Evolutionary conservation across 2,797 vertebrate species (phyloP).

Genomic region (Acipenser oxyrinchus): DNA sequence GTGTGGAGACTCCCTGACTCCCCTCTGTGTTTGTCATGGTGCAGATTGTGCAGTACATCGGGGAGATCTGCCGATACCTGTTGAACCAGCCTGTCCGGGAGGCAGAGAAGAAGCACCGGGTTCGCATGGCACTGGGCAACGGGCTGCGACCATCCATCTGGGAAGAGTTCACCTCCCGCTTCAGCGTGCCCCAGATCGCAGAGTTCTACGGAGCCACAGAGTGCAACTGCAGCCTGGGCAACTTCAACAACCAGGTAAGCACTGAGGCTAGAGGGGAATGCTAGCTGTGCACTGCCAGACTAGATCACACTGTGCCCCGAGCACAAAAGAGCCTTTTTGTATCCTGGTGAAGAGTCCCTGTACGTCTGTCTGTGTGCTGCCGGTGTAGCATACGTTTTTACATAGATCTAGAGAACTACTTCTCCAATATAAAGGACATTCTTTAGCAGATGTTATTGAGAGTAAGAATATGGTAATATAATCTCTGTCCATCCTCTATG

Average conservation of each 20-base stretch:
- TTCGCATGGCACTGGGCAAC: constrained; percentile 92
- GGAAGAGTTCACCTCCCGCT: constrained; percentile 83
- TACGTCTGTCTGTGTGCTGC: too few species aligned
- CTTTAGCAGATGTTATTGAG: too few species aligned
- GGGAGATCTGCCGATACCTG: constrained; percentile 90
- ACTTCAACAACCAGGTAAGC: constrained; percentile 84
- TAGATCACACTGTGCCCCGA: too few species aligned
- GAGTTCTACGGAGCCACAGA: constrained; percentile 97
- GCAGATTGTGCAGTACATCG: constrained; percentile 95
- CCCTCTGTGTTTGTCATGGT: neutral
- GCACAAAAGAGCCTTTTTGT: too few species aligned
- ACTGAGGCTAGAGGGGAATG: neutral
- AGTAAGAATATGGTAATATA: too few species aligned
- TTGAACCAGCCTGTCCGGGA: constrained; percentile 82
- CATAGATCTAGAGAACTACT: too few species aligned
- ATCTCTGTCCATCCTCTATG: too few species aligned
- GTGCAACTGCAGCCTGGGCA: constrained; percentile 97
- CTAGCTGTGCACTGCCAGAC: too few species aligned
- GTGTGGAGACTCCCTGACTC: neutral
- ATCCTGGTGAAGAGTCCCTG: too few species aligned
- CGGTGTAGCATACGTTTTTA: too few species aligned
- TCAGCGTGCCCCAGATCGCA: constrained; percentile 79
- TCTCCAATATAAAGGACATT: too few species aligned
- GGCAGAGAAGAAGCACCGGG: constrained; percentile 63
- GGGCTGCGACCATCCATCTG: constrained; percentile 91